Evolutionary conservation across 2,797 vertebrate species (phyloP).

Genomic region (Pantherophis alleghaniensis): DNA sequence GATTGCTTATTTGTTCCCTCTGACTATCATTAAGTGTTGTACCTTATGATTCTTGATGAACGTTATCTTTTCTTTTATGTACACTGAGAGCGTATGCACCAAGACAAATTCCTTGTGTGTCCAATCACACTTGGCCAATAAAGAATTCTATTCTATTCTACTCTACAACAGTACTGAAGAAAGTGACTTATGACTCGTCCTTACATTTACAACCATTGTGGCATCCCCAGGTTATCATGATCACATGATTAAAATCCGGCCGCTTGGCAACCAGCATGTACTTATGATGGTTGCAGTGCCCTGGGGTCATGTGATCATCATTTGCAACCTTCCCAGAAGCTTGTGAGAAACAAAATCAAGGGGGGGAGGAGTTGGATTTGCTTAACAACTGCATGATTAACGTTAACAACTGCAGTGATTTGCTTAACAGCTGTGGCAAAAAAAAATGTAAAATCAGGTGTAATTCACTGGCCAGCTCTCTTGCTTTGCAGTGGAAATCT

Average conservation of each 20-base stretch:
- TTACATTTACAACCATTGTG: not conserved
- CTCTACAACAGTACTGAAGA: not conserved
- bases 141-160: no score
- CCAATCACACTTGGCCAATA: no score
- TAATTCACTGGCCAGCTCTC: not conserved
- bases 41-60: no score
- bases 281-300: not conserved
- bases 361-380: not conserved
- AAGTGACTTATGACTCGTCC: not conserved
- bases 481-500: not conserved
- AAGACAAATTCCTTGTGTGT: no score
- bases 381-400: not conserved
- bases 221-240: not conserved
- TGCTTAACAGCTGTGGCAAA: not conserved
- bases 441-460: not conserved
- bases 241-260: not conserved
- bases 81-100: no score
- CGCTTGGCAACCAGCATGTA: not conserved
- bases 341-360: not conserved
- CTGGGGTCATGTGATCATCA: not conserved
- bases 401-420: not conserved
- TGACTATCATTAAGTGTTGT: no score
- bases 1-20: no score
- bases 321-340: not conserved
- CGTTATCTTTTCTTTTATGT: no score